These are phyloP conservation scores for Scolanthus callimorphus DNA, from an alignment of 92 coral and sea anemone species.

Conservation along the genomic window DNA sequence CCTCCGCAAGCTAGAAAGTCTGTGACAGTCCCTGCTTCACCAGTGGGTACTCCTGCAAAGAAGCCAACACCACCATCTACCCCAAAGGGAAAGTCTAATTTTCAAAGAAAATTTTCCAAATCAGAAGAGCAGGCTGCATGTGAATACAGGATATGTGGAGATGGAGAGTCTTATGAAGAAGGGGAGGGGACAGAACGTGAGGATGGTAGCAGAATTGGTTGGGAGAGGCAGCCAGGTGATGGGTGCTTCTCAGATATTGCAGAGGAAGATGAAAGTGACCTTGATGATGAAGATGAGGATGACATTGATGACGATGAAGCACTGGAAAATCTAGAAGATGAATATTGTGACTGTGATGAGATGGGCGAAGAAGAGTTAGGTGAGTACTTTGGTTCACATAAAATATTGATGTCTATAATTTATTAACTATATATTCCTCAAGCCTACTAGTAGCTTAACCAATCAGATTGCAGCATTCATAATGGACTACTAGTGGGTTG, in stretches of 20 bases:
- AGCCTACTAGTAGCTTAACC: too few species aligned
- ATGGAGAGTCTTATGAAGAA: slow-evolving; percentile 79
- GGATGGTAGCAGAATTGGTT: slow-evolving; percentile 33
- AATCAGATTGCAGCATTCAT: too few species aligned
- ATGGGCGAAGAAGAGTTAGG: slow-evolving; percentile 45
- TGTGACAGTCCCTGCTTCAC: slow-evolving; percentile 2
- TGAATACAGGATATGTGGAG: slow-evolving; percentile 79
- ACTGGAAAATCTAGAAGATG: slow-evolving; percentile 40
- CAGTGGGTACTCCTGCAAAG: slow-evolving; percentile 14
- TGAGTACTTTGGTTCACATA: too few species aligned
- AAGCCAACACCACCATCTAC: slow-evolving; percentile 64
- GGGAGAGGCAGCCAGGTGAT: slow-evolving; percentile 92
- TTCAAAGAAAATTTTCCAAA: slow-evolving; percentile 54
- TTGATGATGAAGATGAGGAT: slow-evolving; percentile 34
- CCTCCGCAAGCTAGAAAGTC: slow-evolving; percentile 46
- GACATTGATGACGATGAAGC: slow-evolving; percentile 46
- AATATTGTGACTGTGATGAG: slow-evolving; percentile 53
- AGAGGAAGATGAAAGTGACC: slow-evolving; percentile 83
- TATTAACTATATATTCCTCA: too few species aligned
- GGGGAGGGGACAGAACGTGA: slow-evolving; percentile 4
- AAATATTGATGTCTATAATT: too few species aligned
- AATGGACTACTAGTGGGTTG: too few species aligned
- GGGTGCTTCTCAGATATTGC: slow-evolving; percentile 97
- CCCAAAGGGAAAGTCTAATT: slow-evolving; percentile 32
- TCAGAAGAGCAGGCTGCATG: slow-evolving; percentile 33